Conservation (phyloP, 1,140 invertebrate species). For the Epicauta chinensis region DNA sequence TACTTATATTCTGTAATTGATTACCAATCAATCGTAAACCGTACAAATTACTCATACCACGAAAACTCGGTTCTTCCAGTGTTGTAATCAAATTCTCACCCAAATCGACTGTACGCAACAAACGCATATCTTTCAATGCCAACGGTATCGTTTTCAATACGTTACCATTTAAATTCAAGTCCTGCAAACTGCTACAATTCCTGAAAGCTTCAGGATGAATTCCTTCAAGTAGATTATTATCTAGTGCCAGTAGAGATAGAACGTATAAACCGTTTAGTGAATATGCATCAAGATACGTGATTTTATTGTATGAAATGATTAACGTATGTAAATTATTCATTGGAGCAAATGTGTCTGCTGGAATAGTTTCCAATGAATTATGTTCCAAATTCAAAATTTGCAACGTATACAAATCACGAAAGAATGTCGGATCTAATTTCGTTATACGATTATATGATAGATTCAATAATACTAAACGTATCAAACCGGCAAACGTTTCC, state of each 20-base stretch:
- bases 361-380: slow-evolving; percentile 72
- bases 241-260: slow-evolving; percentile 67
- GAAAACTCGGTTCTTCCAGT: slow-evolving; percentile 72
- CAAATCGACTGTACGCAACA: slow-evolving; percentile 75
- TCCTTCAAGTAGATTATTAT: slow-evolving; percentile 70
- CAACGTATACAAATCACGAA: slow-evolving; percentile 72
- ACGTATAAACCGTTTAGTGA: slow-evolving; percentile 74
- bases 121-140: slow-evolving; percentile 63
- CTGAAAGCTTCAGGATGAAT: slow-evolving; percentile 74
- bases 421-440: slow-evolving; percentile 71
- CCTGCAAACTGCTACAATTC: slow-evolving; percentile 75
- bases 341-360: slow-evolving; percentile 70
- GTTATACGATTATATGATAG: slow-evolving; percentile 78
- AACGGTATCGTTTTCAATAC: slow-evolving; percentile 69
- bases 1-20: slow-evolving; percentile 77
- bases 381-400: slow-evolving; percentile 76
- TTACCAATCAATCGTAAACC: slow-evolving; percentile 83
- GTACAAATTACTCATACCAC: slow-evolving; percentile 71
- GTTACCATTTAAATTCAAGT: slow-evolving; percentile 82
- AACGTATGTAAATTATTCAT: slow-evolving; percentile 80
- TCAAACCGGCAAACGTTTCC: slow-evolving; percentile 78
- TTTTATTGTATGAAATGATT: slow-evolving; percentile 70
- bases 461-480: slow-evolving; percentile 77
- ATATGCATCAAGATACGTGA: slow-evolving; percentile 68
- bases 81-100: slow-evolving; percentile 75